These are phyloP conservation scores for Slavum lentiscoides DNA, from an alignment of 2,888 invertebrate genomes.

Conservation along the genomic window DNA sequence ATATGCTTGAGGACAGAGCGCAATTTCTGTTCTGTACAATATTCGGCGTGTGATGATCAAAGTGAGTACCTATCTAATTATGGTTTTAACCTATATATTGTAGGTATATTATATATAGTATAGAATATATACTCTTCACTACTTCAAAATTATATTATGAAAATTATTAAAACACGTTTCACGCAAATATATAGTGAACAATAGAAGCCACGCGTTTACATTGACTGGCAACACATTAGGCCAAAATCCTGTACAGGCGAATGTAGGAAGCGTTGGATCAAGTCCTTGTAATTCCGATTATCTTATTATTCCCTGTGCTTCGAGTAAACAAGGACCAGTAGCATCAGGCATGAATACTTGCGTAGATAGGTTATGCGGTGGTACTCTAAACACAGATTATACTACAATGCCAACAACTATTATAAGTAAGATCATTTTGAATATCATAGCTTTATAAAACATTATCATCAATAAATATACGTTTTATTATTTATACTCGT, in stretches of 20 bases:
- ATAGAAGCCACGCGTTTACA: conserved; percentile 74
- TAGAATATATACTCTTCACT: too few relatives aligned
- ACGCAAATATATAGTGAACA: conserved; percentile 65
- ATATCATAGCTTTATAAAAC: background rate
- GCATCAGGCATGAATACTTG: conserved; percentile 67
- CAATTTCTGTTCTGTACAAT: conserved; percentile 86
- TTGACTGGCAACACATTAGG: conserved; percentile 76
- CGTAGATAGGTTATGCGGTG: conserved; percentile 81
- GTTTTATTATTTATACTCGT: too few relatives aligned
- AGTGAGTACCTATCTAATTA: conserved; percentile 60
- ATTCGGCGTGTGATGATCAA: conserved; percentile 73
- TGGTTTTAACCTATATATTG: too few relatives aligned
- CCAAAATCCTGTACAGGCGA: conserved; percentile 67
- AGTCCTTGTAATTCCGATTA: conserved; percentile 78
- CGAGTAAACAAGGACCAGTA: conserved; percentile 61
- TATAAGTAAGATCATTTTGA: conserved; percentile 67
- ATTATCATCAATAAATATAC: too few relatives aligned
- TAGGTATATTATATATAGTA: too few relatives aligned
- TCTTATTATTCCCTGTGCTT: conserved; percentile 77
- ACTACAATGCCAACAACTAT: conserved; percentile 71
- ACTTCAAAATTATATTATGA: too few relatives aligned
- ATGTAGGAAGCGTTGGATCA: conserved; percentile 70
- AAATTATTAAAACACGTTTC: background rate
- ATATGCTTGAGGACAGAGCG: conserved; percentile 82
- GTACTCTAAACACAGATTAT: conserved; percentile 75